A percentile compares a stretch with the other conserved stretches of the same genome.
These are phyloP conservation scores for Lamprotornis superbus DNA, from an alignment of 2,113 vertebrate species.

Conservation along the genomic window DNA sequence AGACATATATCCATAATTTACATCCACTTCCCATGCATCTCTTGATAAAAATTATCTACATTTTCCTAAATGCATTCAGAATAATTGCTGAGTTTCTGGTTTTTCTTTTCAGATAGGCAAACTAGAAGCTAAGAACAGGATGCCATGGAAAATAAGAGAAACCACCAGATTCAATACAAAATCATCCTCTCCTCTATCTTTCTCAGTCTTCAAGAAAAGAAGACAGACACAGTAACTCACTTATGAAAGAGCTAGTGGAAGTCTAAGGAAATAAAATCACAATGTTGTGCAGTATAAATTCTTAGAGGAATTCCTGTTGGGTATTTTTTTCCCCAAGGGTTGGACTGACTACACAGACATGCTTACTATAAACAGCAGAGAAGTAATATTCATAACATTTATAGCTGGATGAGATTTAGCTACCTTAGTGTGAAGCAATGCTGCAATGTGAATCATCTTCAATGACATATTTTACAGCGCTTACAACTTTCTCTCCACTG, in stretches of 20 bases:
- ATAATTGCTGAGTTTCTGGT: not conserved
- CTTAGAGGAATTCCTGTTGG: not conserved
- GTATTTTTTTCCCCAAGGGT: fast-evolving
- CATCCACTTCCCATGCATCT: not conserved
- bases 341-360: not conserved
- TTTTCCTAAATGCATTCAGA: not conserved
- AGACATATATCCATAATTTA: not conserved
- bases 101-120: not conserved
- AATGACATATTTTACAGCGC: not conserved
- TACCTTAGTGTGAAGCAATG: not conserved
- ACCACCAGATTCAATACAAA: not conserved
- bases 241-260: not conserved
- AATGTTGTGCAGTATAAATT: not conserved
- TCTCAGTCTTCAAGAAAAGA: not conserved
- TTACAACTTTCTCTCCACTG: not conserved
- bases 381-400: not conserved
- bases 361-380: not conserved
- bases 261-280: not conserved
- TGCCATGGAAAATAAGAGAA: not conserved
- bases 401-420: not conserved
- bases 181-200: not conserved
- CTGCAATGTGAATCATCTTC: not conserved
- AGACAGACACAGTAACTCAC: not conserved
- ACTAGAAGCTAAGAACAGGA: not conserved
- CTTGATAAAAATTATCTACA: not conserved